Conservation (phyloP, 1,140 invertebrate species). For the Aphaenogaster floridana region DNA sequence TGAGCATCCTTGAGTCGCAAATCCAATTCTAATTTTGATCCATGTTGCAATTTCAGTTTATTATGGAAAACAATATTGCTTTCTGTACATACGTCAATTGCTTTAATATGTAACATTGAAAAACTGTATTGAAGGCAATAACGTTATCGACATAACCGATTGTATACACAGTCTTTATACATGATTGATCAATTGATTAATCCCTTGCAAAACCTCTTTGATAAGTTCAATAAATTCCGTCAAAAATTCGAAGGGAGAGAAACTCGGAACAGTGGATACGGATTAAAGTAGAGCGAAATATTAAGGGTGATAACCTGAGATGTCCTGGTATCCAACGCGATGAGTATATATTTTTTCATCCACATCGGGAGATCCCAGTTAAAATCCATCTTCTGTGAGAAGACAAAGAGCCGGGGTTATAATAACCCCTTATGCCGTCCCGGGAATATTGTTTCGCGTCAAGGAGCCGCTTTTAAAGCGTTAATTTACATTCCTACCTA, state of each 20-base stretch:
- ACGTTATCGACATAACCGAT: background rate
- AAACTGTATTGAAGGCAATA: background rate
- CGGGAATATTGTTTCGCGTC: constrained; percentile 60
- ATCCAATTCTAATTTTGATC: background rate
- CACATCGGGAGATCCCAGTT: constrained; percentile 1
- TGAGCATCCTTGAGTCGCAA: background rate
- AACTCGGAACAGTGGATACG: background rate
- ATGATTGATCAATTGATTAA: constrained; percentile 42
- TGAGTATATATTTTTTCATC: constrained; percentile 24
- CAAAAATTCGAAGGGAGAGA: constrained; percentile 13
- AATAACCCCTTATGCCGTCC: constrained; percentile 22
- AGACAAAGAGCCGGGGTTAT: constrained; percentile 25
- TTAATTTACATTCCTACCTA: constrained; percentile 58
- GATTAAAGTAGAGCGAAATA: constrained; percentile 18
- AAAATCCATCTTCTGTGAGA: constrained; percentile 35
- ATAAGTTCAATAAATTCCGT: constrained; percentile 35
- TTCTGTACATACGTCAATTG: background rate
- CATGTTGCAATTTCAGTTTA: background rate
- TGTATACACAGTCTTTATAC: background rate
- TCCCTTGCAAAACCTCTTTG: background rate
- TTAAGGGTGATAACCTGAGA: constrained; percentile 47
- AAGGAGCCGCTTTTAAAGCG: constrained; percentile 52
- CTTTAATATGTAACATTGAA: background rate
- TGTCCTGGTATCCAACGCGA: background rate
- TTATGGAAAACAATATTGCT: background rate